Conservation (phyloP, 1,140 invertebrate genomes). For the Saccostrea cuccullata region DNA sequence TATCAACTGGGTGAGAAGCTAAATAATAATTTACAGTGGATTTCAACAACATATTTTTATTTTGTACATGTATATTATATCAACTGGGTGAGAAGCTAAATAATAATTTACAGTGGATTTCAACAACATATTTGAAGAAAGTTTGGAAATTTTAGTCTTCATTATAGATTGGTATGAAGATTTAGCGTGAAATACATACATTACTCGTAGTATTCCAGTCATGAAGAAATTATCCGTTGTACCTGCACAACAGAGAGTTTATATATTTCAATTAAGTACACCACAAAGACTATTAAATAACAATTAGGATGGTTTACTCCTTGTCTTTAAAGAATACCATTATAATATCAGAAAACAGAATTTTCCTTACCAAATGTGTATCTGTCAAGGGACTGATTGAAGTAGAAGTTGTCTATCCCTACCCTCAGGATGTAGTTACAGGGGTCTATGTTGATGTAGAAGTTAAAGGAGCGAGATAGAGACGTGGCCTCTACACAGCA, state of each 20-base stretch:
- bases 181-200: neutral
- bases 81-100: neutral
- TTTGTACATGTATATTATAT: too few relatives aligned
- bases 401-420: slow-evolving; percentile 54
- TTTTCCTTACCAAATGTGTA: slow-evolving; percentile 48
- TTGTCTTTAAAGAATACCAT: too few relatives aligned
- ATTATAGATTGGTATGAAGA: too few relatives aligned
- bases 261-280: neutral
- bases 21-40: too few relatives aligned
- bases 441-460: slow-evolving; percentile 49
- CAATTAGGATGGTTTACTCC: too few relatives aligned
- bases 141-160: too few relatives aligned
- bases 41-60: too few relatives aligned
- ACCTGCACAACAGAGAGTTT: neutral
- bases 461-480: slow-evolving; percentile 45
- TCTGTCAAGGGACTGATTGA: slow-evolving; percentile 45
- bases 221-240: slow-evolving; percentile 27
- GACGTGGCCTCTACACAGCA: slow-evolving; percentile 51
- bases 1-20: too few relatives aligned
- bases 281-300: neutral
- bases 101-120: neutral
- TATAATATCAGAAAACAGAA: neutral
- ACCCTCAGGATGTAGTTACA: slow-evolving; percentile 53
- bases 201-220: slow-evolving; percentile 1
- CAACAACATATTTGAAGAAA: too few relatives aligned